Evolutionary conservation across 2,888 invertebrate genomes (phyloP).

Genomic region (Ommatoiulus sabulosus): DNA sequence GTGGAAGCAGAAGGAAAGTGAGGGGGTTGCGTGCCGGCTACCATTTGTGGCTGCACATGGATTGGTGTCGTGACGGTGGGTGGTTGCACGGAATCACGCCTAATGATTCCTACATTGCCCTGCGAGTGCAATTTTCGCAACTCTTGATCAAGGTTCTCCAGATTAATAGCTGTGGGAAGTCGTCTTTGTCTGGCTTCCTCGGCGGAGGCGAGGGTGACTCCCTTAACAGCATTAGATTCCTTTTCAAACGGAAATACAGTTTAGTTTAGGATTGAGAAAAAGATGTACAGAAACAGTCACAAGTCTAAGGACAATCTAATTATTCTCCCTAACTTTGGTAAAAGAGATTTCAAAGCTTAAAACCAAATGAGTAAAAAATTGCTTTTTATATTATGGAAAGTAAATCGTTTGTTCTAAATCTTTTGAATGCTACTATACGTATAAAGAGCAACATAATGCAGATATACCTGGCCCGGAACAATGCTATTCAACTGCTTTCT

Average conservation of each 20-base stretch:
- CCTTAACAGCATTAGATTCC: background rate
- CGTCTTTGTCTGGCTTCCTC: constrained; percentile 53
- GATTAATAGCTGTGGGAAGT: constrained; percentile 58
- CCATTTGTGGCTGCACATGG: background rate
- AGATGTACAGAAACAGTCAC: too few species aligned
- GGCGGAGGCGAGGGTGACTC: constrained; percentile 7
- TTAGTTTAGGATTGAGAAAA: background rate
- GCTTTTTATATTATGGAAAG: too few species aligned
- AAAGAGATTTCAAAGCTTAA: too few species aligned
- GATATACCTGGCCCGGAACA: background rate
- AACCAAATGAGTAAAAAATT: too few species aligned
- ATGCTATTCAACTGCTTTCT: constrained; percentile 50
- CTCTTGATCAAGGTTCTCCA: constrained; percentile 60
- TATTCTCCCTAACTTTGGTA: too few species aligned
- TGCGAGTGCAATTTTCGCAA: constrained; percentile 60
- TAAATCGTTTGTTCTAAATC: too few species aligned
- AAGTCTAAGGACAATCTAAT: too few species aligned
- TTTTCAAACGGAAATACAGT: background rate
- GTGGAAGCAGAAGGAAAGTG: constrained; percentile 56
- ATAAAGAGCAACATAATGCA: background rate
- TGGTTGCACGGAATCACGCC: constrained; percentile 51
- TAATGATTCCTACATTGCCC: constrained; percentile 56
- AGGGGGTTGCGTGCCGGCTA: constrained; percentile 51
- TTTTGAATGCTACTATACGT: too few species aligned
- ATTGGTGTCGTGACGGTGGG: constrained; percentile 50